Base-by-base conservation (phyloP, 2,888 invertebrate species). In the Himalopsyche anomala region DNA sequence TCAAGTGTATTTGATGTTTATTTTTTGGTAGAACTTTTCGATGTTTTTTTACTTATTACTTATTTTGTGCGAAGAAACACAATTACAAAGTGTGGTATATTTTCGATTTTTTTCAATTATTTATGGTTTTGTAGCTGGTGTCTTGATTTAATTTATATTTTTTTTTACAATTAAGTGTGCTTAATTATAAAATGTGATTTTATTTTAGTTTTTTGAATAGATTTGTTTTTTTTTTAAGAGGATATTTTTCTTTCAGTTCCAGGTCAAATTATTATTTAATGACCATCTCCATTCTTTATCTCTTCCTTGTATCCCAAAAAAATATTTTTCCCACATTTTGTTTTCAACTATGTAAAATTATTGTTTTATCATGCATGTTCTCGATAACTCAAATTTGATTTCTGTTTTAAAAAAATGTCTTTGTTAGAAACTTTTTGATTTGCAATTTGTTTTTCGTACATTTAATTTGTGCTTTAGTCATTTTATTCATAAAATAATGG, bases 91-190 rank as follows among this genome's bases (percentile, higher is more conserved):
- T 80, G 45, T 45, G 17, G n/a, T 15, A 42, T 40, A n/a, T n/a
- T 80, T 80, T 80, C 17, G n/a, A 80, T 45, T 80, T 51, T 5
- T 80, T 40, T 80, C 28, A 79, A 28, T 80, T 80, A 38, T n/a
- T 80, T 80, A 80, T 80, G 38, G 56, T 56, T 82, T 82, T 82
- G 83, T 56, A 83, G 83, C 19, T 12, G 42, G 83, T 55, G 83
- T 80, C 38, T 54, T 84, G n/a, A 54, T 80, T 79, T 80, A 51
- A 83, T 28, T 45, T 74, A n/a, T 40, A 56, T 38, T 40, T 40
- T 5, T 40, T 56, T 69, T 62, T 83, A 42, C 36, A 42, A 69
- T 45, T 42, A 69, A 15, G 45, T 42, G 40, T 17, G 69, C 56
- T 17, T 69, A 69, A 40, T 45, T 45, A 42, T 69, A 83, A 19